Evolutionary conservation across 2,113 vertebrate species (phyloP).

Genomic region (Notothenia coriiceps): DNA sequence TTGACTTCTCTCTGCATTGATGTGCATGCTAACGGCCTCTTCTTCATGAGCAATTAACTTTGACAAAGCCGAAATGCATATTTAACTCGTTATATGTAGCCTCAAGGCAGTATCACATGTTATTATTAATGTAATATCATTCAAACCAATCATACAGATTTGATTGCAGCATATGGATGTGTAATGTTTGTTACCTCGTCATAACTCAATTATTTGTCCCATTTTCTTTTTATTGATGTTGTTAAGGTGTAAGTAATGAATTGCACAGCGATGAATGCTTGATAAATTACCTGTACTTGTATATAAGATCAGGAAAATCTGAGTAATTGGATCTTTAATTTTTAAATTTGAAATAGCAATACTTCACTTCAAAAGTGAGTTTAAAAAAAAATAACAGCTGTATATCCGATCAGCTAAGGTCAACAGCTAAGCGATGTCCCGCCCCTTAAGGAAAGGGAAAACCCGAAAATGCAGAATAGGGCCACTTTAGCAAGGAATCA

Average conservation of each 20-base stretch:
- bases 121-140: neutral
- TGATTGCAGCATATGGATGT: neutral
- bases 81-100: neutral
- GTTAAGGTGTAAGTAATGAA: neutral
- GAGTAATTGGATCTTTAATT: no score
- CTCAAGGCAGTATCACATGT: neutral
- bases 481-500: constrained; percentile 9
- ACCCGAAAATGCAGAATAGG: no score
- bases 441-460: no score
- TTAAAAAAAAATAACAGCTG: no score
- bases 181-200: neutral
- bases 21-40: neutral
- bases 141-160: constrained; percentile 4
- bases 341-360: no score
- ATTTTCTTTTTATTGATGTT: constrained; percentile 1
- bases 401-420: no score
- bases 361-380: no score
- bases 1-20: constrained; percentile 1
- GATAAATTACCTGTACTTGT: neutral
- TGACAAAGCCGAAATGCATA: neutral
- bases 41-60: neutral
- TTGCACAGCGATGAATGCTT: neutral
- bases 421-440: no score
- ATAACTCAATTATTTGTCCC: neutral
- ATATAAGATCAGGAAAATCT: neutral